A percentile compares a stretch with the other conserved stretches of the same genome.
Evolutionary conservation across 2,888 invertebrate species (phyloP).

Genomic region (Caenorhabditis japonica): DNA sequence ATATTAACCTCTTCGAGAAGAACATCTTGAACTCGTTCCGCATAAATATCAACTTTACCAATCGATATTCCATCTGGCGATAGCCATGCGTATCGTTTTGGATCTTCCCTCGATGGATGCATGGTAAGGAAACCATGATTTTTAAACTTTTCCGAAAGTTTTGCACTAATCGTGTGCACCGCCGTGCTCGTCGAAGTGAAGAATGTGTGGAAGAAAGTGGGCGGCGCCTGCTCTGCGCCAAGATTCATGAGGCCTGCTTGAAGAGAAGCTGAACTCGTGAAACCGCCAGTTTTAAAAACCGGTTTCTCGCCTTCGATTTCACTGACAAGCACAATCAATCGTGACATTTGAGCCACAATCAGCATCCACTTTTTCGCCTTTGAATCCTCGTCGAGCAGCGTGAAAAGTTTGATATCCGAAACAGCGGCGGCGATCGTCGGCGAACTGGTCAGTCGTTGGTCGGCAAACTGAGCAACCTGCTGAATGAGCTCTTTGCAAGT

Average conservation of each 20-base stretch:
- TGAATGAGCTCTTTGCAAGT: constrained; percentile 62
- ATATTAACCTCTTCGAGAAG: constrained; percentile 57
- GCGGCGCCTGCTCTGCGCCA: constrained; percentile 39
- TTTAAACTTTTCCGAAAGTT: constrained; percentile 45
- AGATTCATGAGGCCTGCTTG: constrained; percentile 57
- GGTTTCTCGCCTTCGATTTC: constrained; percentile 12
- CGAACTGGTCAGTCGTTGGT: constrained; percentile 4
- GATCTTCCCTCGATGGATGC: constrained; percentile 36
- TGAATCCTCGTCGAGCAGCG: constrained; percentile 35
- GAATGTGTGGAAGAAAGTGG: constrained; percentile 55
- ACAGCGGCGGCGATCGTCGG: constrained; percentile 37
- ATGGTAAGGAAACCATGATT: constrained; percentile 42
- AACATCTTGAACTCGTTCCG: constrained; percentile 54
- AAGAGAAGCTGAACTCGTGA: constrained; percentile 53
- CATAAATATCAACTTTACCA: constrained; percentile 49
- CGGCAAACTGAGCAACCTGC: constrained; percentile 10
- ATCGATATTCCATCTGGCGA: constrained; percentile 46
- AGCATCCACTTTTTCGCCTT: constrained; percentile 61
- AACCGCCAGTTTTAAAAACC: constrained; percentile 14
- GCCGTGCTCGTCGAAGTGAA: constrained; percentile 38
- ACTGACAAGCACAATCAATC: constrained; percentile 45
- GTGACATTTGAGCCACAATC: constrained; percentile 63
- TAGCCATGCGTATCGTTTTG: constrained; percentile 54
- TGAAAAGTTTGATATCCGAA: constrained; percentile 60
- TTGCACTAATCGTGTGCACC: constrained; percentile 23